Percentiles rank a stretch among this genome's conserved stretches.
Evolutionary conservation across 2,797 vertebrate genomes (phyloP).

Genomic region (Sebastolobus alascanus): DNA sequence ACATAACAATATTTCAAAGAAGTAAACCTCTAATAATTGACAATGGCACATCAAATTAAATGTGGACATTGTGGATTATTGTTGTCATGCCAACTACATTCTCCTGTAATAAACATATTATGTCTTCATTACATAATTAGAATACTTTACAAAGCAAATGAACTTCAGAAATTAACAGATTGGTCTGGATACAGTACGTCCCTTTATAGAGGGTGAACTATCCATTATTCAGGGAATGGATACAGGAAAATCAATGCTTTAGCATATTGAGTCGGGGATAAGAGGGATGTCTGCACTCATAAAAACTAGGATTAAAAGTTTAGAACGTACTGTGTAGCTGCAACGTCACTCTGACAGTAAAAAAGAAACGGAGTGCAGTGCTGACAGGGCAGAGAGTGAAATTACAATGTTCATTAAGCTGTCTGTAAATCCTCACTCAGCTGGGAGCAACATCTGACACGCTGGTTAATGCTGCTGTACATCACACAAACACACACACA

Average conservation of each 20-base stretch:
- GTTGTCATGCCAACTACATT: not conserved
- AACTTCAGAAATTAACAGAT: not conserved
- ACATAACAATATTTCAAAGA: not conserved
- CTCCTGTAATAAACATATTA: not conserved
- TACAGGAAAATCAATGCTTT: conserved; percentile 55
- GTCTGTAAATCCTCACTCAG: conserved; percentile 67
- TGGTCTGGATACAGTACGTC: conserved; percentile 20
- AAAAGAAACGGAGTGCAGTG: conserved; percentile 54
- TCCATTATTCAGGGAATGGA: conserved; percentile 44
- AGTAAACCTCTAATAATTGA: not conserved
- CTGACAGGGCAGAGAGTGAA: conserved; percentile 66
- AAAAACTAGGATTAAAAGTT: conserved; percentile 76
- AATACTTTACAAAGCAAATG: conserved; percentile 12
- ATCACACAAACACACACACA: conserved; percentile 15
- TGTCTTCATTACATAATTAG: not conserved
- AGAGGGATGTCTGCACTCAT: conserved; percentile 46
- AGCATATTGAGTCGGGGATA: conserved; percentile 56
- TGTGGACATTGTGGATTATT: not conserved
- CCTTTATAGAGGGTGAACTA: conserved; percentile 39
- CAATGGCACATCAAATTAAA: not conserved
- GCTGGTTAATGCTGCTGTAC: conserved; percentile 46
- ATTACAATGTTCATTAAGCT: conserved; percentile 71
- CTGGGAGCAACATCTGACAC: conserved; percentile 65
- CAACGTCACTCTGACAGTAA: conserved; percentile 47
- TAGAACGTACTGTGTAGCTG: conserved; percentile 32